phyloP scores from a whole-genome alignment of 2,888 invertebrate genomes.

The Melinopterus prodromus region DNA sequence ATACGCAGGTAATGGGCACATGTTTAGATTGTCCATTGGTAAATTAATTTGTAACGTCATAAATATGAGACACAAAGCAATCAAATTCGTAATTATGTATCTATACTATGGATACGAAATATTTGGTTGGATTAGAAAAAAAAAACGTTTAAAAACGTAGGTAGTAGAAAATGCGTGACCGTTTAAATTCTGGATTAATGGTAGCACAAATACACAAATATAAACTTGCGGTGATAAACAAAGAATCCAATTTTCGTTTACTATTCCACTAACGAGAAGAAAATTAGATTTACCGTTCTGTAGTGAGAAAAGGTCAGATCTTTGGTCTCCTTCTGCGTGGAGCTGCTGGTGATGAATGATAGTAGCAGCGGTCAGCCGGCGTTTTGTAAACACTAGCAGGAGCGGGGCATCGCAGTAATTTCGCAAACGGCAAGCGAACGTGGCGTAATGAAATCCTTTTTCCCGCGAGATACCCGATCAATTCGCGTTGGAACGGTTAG shows the following conservation, averaged over 20 bases:
- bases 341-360: background rate
- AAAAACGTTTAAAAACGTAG: background rate
- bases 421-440: background rate
- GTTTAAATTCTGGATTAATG: too few species aligned
- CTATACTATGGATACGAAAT: background rate
- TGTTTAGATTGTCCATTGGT: background rate
- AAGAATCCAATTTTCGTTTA: background rate
- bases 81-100: background rate
- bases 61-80: background rate
- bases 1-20: background rate
- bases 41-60: background rate
- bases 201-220: too few species aligned
- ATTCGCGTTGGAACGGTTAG: background rate
- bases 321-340: background rate
- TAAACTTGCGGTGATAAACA: background rate
- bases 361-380: background rate
- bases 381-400: background rate
- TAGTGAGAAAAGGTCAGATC: background rate
- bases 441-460: background rate
- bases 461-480: background rate
- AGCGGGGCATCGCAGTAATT: background rate
- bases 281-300: slow-evolving; percentile 4
- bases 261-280: background rate
- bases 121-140: background rate
- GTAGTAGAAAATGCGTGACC: background rate